Evolutionary conservation across 1,140 invertebrate genomes (phyloP).

Genomic region (Schlechtendalia chinensis): DNA sequence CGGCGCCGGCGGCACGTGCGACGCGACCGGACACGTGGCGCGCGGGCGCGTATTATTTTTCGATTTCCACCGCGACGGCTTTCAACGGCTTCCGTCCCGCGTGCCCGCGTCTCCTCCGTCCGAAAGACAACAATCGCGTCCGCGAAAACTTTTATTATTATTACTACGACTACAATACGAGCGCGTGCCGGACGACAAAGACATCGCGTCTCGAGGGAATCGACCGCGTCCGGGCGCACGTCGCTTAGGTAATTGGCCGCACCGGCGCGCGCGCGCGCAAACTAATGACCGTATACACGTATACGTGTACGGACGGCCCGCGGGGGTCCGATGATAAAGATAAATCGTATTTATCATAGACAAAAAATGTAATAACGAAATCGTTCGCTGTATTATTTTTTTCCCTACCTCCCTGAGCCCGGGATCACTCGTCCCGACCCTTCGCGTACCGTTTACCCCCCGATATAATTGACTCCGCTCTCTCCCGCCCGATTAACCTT

Average conservation of each 20-base stretch:
- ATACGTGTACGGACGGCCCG: not conserved
- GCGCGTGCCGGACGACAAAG: not conserved
- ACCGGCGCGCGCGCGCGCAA: not conserved
- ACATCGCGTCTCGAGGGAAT: not conserved
- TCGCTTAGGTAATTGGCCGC: constrained; percentile 26
- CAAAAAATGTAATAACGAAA: not conserved
- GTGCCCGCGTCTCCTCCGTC: not conserved
- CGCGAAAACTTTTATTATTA: not conserved
- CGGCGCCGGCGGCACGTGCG: constrained; percentile 15
- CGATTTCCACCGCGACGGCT: constrained; percentile 22
- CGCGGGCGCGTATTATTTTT: not conserved
- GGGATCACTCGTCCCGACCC: too few species aligned
- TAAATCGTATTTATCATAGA: too few species aligned
- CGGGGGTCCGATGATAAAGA: too few species aligned
- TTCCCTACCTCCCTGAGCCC: too few species aligned
- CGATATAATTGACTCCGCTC: too few species aligned
- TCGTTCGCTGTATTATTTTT: not conserved
- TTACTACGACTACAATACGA: not conserved
- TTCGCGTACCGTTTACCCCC: too few species aligned
- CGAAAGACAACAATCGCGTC: too few species aligned
- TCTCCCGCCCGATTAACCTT: too few species aligned
- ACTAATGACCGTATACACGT: not conserved
- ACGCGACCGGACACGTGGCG: not conserved
- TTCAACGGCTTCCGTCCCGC: not conserved
- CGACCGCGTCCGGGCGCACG: not conserved